phyloP scores from a whole-genome alignment of 2,113 vertebrate genomes.

The Rana temporaria region DNA sequence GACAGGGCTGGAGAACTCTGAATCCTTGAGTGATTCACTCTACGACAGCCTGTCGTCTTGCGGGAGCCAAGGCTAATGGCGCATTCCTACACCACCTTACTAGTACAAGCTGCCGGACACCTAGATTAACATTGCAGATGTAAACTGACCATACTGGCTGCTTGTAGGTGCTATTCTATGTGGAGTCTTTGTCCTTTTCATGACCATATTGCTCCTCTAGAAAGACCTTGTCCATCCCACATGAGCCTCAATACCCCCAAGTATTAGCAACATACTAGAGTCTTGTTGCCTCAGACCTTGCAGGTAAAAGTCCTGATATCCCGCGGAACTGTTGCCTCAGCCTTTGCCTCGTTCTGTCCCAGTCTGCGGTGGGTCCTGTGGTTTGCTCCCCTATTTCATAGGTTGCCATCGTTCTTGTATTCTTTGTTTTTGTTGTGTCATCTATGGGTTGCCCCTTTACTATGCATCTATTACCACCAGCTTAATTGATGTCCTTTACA shows the following conservation, averaged over 20 bases:
- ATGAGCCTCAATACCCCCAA: conserved; percentile 40
- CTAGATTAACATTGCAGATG: background rate
- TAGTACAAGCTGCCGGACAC: conserved; percentile 32
- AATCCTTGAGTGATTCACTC: conserved; percentile 92
- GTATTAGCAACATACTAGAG: conserved; percentile 43
- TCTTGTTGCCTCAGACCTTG: conserved; percentile 29
- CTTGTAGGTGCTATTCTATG: conserved; percentile 44
- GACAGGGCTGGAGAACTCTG: conserved; percentile 87
- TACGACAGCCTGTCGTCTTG: conserved; percentile 95
- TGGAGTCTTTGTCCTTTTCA: conserved; percentile 50
- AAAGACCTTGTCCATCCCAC: conserved; percentile 24
- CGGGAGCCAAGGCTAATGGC: conserved; percentile 89
- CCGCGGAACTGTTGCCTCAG: conserved; percentile 33
- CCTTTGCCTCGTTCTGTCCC: conserved; percentile 35
- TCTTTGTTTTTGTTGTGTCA: conserved; percentile 15
- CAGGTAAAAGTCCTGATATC: conserved; percentile 29
- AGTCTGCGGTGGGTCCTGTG: conserved; percentile 9
- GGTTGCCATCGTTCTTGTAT: conserved; percentile 26
- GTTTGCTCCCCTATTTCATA: conserved; percentile 15
- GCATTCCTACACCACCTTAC: conserved; percentile 12
- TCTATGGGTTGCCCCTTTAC: conserved; percentile 43
- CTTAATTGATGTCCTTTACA: conserved; percentile 40
- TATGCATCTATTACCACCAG: conserved; percentile 56
- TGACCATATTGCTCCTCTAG: conserved; percentile 45
- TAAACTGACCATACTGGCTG: conserved; percentile 10